Percentiles rank a stretch among this genome's conserved stretches.
Evolutionary conservation across 2,113 vertebrate genomes (phyloP).

Genomic region (Nematolebias whitei): DNA sequence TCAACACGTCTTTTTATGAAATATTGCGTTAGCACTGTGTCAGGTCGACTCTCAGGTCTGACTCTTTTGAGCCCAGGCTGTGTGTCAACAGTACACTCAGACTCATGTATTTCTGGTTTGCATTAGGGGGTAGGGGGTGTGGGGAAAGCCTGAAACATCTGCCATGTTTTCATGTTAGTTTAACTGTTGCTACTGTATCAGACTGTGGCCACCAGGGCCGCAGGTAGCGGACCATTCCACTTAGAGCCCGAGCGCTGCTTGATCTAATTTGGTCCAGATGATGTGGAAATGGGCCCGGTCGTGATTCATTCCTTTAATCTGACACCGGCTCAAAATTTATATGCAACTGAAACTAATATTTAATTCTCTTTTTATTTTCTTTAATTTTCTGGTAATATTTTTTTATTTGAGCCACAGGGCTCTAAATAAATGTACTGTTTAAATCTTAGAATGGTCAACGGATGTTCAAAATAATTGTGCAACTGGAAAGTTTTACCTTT

Average conservation of each 20-base stretch:
- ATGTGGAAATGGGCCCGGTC: slow-evolving; percentile 70
- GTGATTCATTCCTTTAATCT: slow-evolving; percentile 70
- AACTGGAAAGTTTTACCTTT: background rate
- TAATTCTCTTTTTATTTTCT: slow-evolving; percentile 17
- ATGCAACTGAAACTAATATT: slow-evolving; percentile 27
- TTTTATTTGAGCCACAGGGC: slow-evolving; percentile 27
- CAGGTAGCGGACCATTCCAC: slow-evolving; percentile 78
- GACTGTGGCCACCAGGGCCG: slow-evolving; percentile 75
- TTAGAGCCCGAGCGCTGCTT: slow-evolving; percentile 69
- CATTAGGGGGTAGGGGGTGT: slow-evolving; percentile 51
- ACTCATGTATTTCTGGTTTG: slow-evolving; percentile 68
- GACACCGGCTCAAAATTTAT: slow-evolving; percentile 55
- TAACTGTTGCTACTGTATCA: slow-evolving; percentile 82
- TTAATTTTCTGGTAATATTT: no score
- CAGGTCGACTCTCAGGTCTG: slow-evolving; percentile 34
- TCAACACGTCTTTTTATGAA: slow-evolving; percentile 12
- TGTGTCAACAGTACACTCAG: slow-evolving; percentile 30
- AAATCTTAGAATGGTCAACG: background rate
- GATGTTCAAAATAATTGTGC: no score
- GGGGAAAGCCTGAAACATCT: slow-evolving; percentile 67
- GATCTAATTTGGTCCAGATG: slow-evolving; percentile 81
- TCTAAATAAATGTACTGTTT: slow-evolving; percentile 14
- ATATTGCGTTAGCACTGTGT: slow-evolving; percentile 14
- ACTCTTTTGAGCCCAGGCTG: slow-evolving; percentile 32
- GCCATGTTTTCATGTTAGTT: slow-evolving; percentile 79